phyloP scores from a whole-genome alignment of 1,140 invertebrate genomes.

The Lordiphosa clarofinis region DNA sequence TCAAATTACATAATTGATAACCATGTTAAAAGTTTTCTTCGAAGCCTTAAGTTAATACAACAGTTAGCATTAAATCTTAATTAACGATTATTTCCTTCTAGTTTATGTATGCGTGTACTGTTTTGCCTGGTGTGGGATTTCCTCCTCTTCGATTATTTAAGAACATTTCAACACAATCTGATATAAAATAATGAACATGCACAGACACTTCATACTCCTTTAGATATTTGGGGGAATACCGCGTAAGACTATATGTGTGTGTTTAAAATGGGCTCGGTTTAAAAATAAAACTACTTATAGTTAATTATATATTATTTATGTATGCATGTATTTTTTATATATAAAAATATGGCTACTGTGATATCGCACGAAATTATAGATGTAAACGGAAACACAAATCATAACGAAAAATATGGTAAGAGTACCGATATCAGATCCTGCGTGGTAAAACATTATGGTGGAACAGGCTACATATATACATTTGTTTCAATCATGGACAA shows the following conservation, averaged over 20 bases:
- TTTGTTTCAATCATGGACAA: conserved; percentile 21
- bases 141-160: conserved; percentile 43
- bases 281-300: conserved; percentile 66
- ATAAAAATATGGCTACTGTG: conserved; percentile 67
- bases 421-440: conserved; percentile 1
- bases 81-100: conserved; percentile 61
- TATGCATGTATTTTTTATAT: conserved; percentile 51
- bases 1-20: conserved; percentile 45
- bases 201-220: conserved; percentile 33
- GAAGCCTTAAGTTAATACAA: conserved; percentile 59
- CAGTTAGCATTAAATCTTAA: conserved; percentile 63
- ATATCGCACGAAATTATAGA: conserved; percentile 45
- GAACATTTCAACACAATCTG: conserved; percentile 38
- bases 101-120: conserved; percentile 35
- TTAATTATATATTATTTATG: conserved; percentile 62
- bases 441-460: conserved; percentile 18
- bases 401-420: conserved; percentile 38
- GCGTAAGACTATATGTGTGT: conserved; percentile 32
- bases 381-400: conserved; percentile 35
- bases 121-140: conserved; percentile 31
- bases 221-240: conserved; percentile 37
- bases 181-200: conserved; percentile 43
- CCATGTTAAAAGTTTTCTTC: conserved; percentile 41
- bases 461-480: conserved; percentile 8
- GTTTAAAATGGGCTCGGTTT: conserved; percentile 29